Base-by-base conservation (phyloP, 2,888 invertebrate genomes). In the Morinoia aosen region DNA sequence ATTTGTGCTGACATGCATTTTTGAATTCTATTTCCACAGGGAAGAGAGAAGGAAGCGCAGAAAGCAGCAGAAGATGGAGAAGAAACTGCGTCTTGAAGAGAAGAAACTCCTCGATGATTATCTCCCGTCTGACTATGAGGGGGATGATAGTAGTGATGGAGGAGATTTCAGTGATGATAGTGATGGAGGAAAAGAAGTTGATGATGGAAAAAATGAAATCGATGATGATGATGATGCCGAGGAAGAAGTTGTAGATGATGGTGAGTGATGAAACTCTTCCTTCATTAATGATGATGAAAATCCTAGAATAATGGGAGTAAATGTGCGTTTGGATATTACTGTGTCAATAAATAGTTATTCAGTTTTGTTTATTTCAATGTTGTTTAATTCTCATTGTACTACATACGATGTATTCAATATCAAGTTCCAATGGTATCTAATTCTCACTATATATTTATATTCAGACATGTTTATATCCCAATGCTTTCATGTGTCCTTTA, bases 141-240 rank as follows among this genome's bases (percentile, higher is more conserved):
- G 91, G 33, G 88, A 96, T 58, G 40, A 40, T 88, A 16, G 93
- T 88, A 57, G 58, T 61, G 40, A 40, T 90, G 90, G 39, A 2
- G 93, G 57, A 8, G 57, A 57, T 57, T 93, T 57, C 57, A 57
- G 93, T 5, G 90, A 90, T 90, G 90, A 90, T 39, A 19, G n/a
- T n/a, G 95, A 96, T 97, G 97, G 95, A 88, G 97, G 96, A 95
- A 96, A 56, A 97, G 97, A 97, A 97, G 95, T 5, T 88, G 58
- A 25, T 39, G 58, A 12, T 33, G 39, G 40, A 19, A 16, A 95
- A 76, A 0, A 93, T 57, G 56, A 57, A 93, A 11, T 10, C 3
- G 91, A 12, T 88, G 88, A 88, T 19, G 88, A 88, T 88, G 33
- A 88, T 88, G 88, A 40, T 19, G 88, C n/a, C 12, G 88, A 88